Conservation (phyloP, 2,797 vertebrate species). For the Falco biarmicus region DNA sequence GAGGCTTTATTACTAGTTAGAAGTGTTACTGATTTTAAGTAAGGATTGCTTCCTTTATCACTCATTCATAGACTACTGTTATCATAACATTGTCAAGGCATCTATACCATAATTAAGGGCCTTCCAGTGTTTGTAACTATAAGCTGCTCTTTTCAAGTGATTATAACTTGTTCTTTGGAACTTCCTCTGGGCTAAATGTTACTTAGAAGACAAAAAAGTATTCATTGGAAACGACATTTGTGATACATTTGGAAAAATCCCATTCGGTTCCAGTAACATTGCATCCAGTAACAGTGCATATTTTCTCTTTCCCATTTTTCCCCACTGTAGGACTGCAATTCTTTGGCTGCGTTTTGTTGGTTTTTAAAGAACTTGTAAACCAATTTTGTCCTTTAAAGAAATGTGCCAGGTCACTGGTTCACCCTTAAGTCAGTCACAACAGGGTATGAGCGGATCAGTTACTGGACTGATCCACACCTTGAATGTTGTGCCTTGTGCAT, state of each 20-base stretch:
- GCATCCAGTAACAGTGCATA: neutral
- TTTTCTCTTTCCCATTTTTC: neutral
- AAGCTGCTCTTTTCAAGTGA: constrained; percentile 68
- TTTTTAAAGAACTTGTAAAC: constrained; percentile 32
- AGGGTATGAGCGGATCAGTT: neutral
- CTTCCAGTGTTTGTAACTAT: constrained; percentile 62
- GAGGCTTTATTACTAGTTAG: constrained; percentile 13
- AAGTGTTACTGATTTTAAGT: constrained; percentile 37
- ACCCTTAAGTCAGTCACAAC: constrained; percentile 20
- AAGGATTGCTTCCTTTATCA: constrained; percentile 27
- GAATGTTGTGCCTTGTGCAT: constrained; percentile 24
- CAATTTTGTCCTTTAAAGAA: neutral
- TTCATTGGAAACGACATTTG: constrained; percentile 25
- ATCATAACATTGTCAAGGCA: neutral
- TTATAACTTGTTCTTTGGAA: constrained; percentile 51
- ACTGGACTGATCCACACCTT: neutral
- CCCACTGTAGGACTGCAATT: neutral
- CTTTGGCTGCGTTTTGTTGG: constrained; percentile 26
- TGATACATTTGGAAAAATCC: constrained; percentile 9
- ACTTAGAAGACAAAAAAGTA: constrained; percentile 17
- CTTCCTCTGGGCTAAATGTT: constrained; percentile 32
- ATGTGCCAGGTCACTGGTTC: neutral
- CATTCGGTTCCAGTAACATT: constrained; percentile 16
- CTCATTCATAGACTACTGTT: neutral
- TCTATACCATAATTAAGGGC: constrained; percentile 33